Evolutionary conservation across 2,113 vertebrate species (phyloP).

Genomic region (Ellobius talpinus): DNA sequence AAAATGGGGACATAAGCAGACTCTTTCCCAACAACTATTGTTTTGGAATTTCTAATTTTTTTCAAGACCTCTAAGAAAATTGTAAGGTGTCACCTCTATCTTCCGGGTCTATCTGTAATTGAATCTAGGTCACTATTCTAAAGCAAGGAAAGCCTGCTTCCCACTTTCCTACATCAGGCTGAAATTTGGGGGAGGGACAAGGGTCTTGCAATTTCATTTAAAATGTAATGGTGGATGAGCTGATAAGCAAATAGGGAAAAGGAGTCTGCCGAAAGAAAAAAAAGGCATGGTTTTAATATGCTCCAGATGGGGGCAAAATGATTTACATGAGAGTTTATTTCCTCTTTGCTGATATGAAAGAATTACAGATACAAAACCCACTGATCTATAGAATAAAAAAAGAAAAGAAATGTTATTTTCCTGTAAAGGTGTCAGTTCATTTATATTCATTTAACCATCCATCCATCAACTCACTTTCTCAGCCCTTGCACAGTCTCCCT

Average conservation of each 20-base stretch:
- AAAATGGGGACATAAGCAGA: constrained; percentile 65
- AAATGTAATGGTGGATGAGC: constrained; percentile 98
- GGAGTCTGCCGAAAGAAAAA: constrained; percentile 92
- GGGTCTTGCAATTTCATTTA: constrained; percentile 96
- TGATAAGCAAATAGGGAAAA: constrained; percentile 94
- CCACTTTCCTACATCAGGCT: constrained; percentile 94
- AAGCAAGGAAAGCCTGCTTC: constrained; percentile 94
- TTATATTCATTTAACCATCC: constrained; percentile 95
- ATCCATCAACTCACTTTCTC: constrained; percentile 92
- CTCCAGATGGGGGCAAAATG: constrained; percentile 93
- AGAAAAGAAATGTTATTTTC: constrained; percentile 92
- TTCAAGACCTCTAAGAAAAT: constrained; percentile 86
- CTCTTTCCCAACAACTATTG: constrained; percentile 74
- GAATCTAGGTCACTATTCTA: constrained; percentile 98
- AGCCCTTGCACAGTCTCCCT: constrained; percentile 89
- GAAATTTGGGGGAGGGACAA: constrained; percentile 93
- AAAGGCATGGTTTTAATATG: constrained; percentile 94
- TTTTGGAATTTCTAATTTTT: constrained; percentile 82
- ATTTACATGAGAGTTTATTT: constrained; percentile 97
- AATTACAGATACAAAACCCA: constrained; percentile 92
- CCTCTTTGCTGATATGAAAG: constrained; percentile 93
- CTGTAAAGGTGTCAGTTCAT: constrained; percentile 93
- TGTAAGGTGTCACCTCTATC: constrained; percentile 91
- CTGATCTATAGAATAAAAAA: constrained; percentile 93
- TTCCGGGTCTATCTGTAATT: constrained; percentile 97